Percentiles rank a stretch among this genome's conserved stretches.
phyloP scores from a whole-genome alignment of 1,140 invertebrate species.

The Polypedilum pembai region DNA sequence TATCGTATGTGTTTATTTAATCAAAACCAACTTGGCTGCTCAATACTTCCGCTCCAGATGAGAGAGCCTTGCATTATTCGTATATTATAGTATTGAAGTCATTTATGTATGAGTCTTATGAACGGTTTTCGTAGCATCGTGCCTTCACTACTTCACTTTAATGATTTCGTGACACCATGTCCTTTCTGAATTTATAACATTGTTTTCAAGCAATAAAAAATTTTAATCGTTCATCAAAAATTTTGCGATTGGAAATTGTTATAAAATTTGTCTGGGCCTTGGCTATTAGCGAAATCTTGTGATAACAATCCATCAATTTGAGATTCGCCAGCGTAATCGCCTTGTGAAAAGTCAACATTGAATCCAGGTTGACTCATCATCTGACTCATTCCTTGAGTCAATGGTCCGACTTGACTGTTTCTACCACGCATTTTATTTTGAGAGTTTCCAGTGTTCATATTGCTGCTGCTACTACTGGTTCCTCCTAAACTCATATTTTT shows the following conservation, averaged over 20 bases:
- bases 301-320: constrained; percentile 91
- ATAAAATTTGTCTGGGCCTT: constrained; percentile 18
- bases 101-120: too few species aligned
- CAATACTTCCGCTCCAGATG: too few species aligned
- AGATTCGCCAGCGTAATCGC: constrained; percentile 78
- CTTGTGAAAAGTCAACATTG: constrained; percentile 71
- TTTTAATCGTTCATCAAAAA: constrained; percentile 6
- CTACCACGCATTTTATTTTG: background rate
- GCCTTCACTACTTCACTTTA: too few species aligned
- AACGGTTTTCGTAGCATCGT: too few species aligned
- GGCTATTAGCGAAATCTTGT: constrained; percentile 70
- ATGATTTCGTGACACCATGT: too few species aligned
- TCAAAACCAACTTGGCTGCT: too few species aligned
- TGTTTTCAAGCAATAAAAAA: background rate
- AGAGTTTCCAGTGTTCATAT: constrained; percentile 3
- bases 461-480: background rate
- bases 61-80: too few species aligned
- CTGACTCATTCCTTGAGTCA: constrained; percentile 55
- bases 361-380: constrained; percentile 59
- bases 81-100: too few species aligned
- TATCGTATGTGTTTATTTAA: too few species aligned
- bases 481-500: background rate
- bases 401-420: constrained; percentile 33
- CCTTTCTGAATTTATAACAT: too few species aligned
- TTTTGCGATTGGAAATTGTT: constrained; percentile 14